These are phyloP conservation scores for Belgica antarctica DNA, from an alignment of 2,888 invertebrate species.

Conservation along the genomic window DNA sequence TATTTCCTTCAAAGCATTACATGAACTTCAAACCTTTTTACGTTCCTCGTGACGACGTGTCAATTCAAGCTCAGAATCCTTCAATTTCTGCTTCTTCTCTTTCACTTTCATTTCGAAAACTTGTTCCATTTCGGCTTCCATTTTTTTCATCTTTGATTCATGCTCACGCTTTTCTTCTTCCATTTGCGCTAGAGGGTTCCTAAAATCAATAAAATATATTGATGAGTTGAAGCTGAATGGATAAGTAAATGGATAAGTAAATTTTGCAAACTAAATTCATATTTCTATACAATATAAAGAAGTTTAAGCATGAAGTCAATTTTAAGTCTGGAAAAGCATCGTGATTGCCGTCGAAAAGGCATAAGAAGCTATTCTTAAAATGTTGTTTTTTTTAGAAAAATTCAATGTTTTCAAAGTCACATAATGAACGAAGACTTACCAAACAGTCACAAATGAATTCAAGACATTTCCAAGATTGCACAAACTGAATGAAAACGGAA, in stretches of 20 bases:
- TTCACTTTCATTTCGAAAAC: slow-evolving; percentile 98
- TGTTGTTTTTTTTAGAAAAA: background rate
- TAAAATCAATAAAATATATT: slow-evolving; percentile 51
- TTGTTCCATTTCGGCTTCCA: slow-evolving; percentile 98
- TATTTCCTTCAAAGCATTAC: background rate
- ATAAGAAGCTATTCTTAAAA: too few species aligned
- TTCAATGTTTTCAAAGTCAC: slow-evolving; percentile 48
- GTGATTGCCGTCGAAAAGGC: too few species aligned
- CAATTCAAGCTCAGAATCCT: slow-evolving; percentile 91
- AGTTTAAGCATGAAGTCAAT: background rate
- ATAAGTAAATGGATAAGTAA: background rate
- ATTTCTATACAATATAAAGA: background rate
- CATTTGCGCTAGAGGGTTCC: slow-evolving; percentile 97
- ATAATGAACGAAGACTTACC: too few species aligned
- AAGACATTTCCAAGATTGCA: slow-evolving; percentile 77
- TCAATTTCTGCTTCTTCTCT: slow-evolving; percentile 93
- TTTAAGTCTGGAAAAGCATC: background rate
- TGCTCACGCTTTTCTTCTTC: slow-evolving; percentile 97
- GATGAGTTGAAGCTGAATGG: background rate
- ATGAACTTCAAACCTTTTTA: slow-evolving; percentile 64
- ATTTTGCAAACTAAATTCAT: background rate
- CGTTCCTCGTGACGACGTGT: slow-evolving; percentile 83
- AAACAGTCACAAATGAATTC: slow-evolving; percentile 84
- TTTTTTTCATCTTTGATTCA: slow-evolving; percentile 95
- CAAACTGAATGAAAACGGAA: slow-evolving; percentile 59